A percentile compares a stretch with the other conserved stretches of the same genome.
phyloP scores from a whole-genome alignment of 2,797 vertebrate genomes.

The Enteromius radiatus region DNA sequence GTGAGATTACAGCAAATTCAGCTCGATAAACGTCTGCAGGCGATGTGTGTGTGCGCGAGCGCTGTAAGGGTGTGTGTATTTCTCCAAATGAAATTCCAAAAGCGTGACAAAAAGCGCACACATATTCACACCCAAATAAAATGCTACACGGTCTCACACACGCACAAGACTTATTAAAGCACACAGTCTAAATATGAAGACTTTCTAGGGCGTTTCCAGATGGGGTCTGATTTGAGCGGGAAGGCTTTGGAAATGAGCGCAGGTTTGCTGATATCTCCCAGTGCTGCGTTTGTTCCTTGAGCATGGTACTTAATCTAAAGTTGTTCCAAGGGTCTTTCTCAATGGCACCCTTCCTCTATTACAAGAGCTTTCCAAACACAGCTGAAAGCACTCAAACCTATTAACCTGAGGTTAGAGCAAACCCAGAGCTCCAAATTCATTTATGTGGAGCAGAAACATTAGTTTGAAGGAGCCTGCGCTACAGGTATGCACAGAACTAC shows the following conservation, averaged over 20 bases:
- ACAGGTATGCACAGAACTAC: constrained; percentile 34
- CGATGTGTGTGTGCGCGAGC: constrained; percentile 38
- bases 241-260: not conserved
- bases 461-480: constrained; percentile 11
- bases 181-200: not conserved
- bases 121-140: constrained; percentile 44
- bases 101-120: constrained; percentile 35
- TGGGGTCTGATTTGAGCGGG: not conserved
- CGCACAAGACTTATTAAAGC: constrained; percentile 10
- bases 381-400: constrained; percentile 48
- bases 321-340: constrained; percentile 42
- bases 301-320: constrained; percentile 29
- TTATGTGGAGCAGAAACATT: constrained; percentile 14
- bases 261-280: constrained; percentile 55
- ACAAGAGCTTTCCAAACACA: constrained; percentile 42
- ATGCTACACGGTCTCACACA: constrained; percentile 7
- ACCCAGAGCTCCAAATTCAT: constrained; percentile 43
- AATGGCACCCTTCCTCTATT: constrained; percentile 50
- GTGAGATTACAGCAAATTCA: constrained; percentile 55
- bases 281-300: constrained; percentile 65
- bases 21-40: constrained; percentile 32
- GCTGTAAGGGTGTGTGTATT: constrained; percentile 52
- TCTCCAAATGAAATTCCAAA: constrained; percentile 48
- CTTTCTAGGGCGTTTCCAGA: constrained; percentile 34
- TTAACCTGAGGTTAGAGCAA: constrained; percentile 39